Conservation (phyloP, 2,797 vertebrate species). For the Cephalopachus bancanus region DNA sequence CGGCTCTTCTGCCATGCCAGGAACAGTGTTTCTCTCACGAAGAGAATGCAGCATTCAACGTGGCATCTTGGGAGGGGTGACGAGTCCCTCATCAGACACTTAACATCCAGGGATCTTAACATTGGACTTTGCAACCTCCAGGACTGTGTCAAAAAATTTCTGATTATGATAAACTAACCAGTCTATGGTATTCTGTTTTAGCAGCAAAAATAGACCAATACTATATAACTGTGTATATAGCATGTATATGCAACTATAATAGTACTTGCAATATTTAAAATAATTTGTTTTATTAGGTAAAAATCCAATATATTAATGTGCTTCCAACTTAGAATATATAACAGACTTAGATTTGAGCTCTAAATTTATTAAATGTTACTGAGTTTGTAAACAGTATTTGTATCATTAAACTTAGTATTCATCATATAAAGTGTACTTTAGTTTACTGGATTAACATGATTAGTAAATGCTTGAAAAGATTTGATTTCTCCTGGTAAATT, state of each 20-base stretch:
- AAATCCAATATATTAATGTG: background rate
- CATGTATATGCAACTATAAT: background rate
- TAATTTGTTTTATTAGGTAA: background rate
- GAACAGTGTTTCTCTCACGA: background rate
- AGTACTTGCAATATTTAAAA: background rate
- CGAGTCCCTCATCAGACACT: background rate
- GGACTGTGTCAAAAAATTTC: background rate
- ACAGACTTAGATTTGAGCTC: background rate
- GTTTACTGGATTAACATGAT: background rate
- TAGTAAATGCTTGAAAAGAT: background rate
- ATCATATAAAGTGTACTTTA: background rate
- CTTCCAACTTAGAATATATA: background rate
- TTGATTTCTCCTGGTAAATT: background rate
- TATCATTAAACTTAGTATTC: background rate
- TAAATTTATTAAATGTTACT: background rate
- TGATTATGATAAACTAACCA: background rate
- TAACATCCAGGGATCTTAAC: background rate
- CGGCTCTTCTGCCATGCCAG: background rate
- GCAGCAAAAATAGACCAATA: no score
- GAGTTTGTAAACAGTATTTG: background rate
- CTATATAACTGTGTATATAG: rapidly evolving
- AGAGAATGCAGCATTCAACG: background rate
- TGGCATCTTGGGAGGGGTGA: background rate
- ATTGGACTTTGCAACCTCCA: background rate
- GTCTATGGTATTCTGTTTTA: background rate